Conservation (phyloP, 2,113 vertebrate genomes). For the Lepisosteus osseus region DNA sequence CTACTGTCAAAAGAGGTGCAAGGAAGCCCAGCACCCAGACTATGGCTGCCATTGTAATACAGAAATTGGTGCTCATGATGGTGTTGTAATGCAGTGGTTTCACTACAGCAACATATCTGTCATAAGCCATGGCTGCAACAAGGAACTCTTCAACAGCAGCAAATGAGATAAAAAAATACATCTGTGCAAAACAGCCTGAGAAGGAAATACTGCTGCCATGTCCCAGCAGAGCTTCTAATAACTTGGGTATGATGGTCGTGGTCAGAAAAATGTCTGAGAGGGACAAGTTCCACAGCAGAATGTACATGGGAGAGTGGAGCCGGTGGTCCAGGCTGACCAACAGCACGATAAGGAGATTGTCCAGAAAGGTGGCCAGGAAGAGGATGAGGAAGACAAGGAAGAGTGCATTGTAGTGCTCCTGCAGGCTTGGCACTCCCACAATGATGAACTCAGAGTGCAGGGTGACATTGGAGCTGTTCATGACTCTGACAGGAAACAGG, state of each 20-base stretch:
- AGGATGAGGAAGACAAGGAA: slow-evolving; percentile 31
- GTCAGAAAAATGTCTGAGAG: slow-evolving; percentile 39
- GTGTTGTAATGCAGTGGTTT: slow-evolving; percentile 26
- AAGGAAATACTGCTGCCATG: slow-evolving; percentile 28
- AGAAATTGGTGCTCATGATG: slow-evolving; percentile 19
- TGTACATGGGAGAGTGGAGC: slow-evolving; percentile 40
- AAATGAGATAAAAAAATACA: slow-evolving; percentile 32
- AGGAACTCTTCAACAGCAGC: slow-evolving; percentile 30
- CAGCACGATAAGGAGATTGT: slow-evolving; percentile 28
- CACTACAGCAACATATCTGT: slow-evolving; percentile 27
- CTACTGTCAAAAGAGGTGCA: neutral
- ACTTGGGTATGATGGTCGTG: slow-evolving; percentile 33
- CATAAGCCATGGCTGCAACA: slow-evolving; percentile 35
- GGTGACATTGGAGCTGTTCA: too few relatives aligned
- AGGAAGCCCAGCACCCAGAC: neutral
- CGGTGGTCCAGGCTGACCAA: slow-evolving; percentile 20
- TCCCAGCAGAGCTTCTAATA: slow-evolving; percentile 29
- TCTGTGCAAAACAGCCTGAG: slow-evolving; percentile 24
- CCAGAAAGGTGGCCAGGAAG: slow-evolving; percentile 29
- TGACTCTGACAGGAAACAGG: too few relatives aligned
- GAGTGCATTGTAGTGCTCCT: slow-evolving; percentile 26
- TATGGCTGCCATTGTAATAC: neutral
- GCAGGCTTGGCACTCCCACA: slow-evolving; percentile 29
- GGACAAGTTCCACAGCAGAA: slow-evolving; percentile 38
- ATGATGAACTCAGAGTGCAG: slow-evolving; percentile 30